Evolutionary conservation across 2,888 invertebrate species (phyloP).

Genomic region (Dexiosoma caninum): DNA sequence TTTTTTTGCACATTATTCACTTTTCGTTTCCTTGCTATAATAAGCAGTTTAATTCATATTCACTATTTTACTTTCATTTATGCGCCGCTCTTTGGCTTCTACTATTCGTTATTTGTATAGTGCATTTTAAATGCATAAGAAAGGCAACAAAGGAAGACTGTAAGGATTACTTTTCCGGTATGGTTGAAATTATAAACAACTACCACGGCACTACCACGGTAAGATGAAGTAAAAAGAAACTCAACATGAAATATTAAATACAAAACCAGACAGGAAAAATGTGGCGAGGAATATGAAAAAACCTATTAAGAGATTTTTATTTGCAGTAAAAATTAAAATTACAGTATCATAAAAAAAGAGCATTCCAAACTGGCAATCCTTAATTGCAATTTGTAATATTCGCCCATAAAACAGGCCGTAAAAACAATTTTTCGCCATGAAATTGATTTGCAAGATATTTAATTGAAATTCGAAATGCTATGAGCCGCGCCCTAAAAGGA

Average conservation of each 20-base stretch:
- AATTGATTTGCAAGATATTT: no score
- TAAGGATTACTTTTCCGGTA: slow-evolving; percentile 53
- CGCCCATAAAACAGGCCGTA: no score
- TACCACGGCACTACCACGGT: slow-evolving; percentile 4
- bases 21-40: background rate
- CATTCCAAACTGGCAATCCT: background rate
- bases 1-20: background rate
- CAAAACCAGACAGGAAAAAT: slow-evolving; percentile 37
- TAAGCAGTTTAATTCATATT: background rate
- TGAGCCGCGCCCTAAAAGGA: no score
- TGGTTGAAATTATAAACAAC: slow-evolving; percentile 48
- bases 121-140: slow-evolving; percentile 46
- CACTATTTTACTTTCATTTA: background rate
- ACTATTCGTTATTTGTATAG: slow-evolving; percentile 2
- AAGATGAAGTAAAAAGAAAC: slow-evolving; percentile 34
- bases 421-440: no score
- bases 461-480: no score
- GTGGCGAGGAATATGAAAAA: background rate
- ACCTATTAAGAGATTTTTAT: slow-evolving; percentile 10
- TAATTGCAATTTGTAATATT: background rate
- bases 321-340: no score
- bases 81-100: slow-evolving; percentile 5
- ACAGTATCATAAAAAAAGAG: no score
- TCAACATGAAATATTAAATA: slow-evolving; percentile 64
- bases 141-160: slow-evolving; percentile 49